These are phyloP conservation scores for Pogonophryne albipinna DNA, from an alignment of 2,797 vertebrate species.

Conservation along the genomic window DNA sequence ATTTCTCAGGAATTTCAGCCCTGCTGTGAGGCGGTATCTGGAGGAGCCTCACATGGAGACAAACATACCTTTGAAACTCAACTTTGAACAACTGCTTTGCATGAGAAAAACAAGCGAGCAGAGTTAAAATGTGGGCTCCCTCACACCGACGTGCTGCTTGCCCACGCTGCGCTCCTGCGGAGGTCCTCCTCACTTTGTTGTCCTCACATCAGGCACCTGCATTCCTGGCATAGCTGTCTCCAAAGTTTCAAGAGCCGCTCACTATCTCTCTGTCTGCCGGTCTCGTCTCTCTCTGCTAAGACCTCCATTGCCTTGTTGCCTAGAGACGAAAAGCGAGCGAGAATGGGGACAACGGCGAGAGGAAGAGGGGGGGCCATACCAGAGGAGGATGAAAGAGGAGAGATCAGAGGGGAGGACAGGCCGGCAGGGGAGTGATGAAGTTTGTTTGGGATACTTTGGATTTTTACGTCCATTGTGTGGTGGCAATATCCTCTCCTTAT, in stretches of 20 bases:
- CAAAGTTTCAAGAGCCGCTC: constrained; percentile 73
- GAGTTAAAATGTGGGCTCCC: constrained; percentile 59
- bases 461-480: constrained; percentile 65
- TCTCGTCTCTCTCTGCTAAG: constrained; percentile 49
- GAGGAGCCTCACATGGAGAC: constrained; percentile 16
- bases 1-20: constrained; percentile 17
- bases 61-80: constrained; percentile 39
- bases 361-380: constrained; percentile 55
- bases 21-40: constrained; percentile 15
- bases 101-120: constrained; percentile 49
- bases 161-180: constrained; percentile 66
- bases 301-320: constrained; percentile 77
- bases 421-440: constrained; percentile 69
- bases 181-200: constrained; percentile 80
- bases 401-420: constrained; percentile 71
- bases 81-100: constrained; percentile 55
- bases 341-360: constrained; percentile 70
- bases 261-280: constrained; percentile 62
- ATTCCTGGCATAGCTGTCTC: constrained; percentile 82
- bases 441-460: constrained; percentile 76
- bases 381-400: constrained; percentile 72
- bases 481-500: constrained; percentile 54
- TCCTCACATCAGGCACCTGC: constrained; percentile 81
- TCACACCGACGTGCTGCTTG: constrained; percentile 64
- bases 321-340: constrained; percentile 75